These are phyloP conservation scores for Patagioenas fasciata DNA, from an alignment of 2,113 vertebrate species.

Conservation along the genomic window DNA sequence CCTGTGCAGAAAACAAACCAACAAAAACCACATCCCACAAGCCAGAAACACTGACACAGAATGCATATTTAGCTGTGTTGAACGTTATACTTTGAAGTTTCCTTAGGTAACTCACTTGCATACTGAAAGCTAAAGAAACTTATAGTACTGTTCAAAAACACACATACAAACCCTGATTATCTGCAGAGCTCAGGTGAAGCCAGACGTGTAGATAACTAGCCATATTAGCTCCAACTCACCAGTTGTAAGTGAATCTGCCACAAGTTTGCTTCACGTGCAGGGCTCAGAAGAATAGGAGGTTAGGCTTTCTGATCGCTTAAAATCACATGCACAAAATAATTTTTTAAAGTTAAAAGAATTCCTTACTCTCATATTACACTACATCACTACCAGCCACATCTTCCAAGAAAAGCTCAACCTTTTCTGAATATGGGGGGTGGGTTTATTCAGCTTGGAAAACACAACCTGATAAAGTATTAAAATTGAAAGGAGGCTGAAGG, in stretches of 20 bases:
- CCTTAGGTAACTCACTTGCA: not conserved
- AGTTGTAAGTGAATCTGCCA: not conserved
- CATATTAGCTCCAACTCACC: not conserved
- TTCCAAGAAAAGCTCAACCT: conserved; percentile 29
- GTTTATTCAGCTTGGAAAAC: not conserved
- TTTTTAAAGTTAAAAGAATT: conserved; percentile 13
- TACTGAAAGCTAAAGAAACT: not conserved
- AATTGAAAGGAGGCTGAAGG: not conserved
- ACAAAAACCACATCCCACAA: not conserved
- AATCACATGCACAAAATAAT: not conserved
- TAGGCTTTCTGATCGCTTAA: not conserved
- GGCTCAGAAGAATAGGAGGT: not conserved
- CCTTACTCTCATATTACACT: conserved; percentile 28
- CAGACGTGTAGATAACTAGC: not conserved
- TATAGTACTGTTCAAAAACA: not conserved
- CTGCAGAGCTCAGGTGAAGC: not conserved
- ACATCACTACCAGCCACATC: not conserved
- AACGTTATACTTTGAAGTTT: not conserved
- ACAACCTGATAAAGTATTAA: not conserved
- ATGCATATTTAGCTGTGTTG: not conserved
- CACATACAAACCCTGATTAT: not conserved
- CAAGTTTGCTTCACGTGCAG: not conserved
- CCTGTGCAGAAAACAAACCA: too few species aligned
- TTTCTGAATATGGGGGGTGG: not conserved
- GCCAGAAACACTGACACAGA: not conserved